A percentile compares a stretch with the other conserved stretches of the same genome.
phyloP scores from a whole-genome alignment of 2,797 vertebrate genomes.

The Pseudocheirus occidentalis region DNA sequence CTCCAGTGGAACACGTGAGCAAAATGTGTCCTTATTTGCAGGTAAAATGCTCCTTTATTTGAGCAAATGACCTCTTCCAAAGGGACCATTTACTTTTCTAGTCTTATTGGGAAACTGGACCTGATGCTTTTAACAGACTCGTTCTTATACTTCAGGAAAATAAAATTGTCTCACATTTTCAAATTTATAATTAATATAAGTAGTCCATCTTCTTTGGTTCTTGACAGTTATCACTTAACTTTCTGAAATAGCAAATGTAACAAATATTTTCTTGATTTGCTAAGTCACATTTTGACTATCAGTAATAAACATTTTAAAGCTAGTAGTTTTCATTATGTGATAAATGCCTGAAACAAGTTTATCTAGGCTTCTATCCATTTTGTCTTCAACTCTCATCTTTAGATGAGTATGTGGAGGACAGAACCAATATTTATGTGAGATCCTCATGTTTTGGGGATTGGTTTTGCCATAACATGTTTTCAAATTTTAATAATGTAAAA shows the following conservation, averaged over 20 bases:
- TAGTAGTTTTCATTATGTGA: slow-evolving; percentile 36
- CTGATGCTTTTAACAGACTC: background rate
- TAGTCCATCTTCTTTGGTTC: background rate
- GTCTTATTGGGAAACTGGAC: background rate
- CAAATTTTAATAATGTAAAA: no score
- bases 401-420: background rate
- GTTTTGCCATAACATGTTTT: no score
- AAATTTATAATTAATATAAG: background rate
- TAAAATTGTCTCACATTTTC: background rate
- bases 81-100: background rate
- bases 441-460: no score
- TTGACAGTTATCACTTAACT: no score
- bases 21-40: background rate
- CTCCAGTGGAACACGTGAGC: background rate
- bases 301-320: background rate
- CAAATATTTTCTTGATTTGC: background rate
- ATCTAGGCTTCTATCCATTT: background rate
- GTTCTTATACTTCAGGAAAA: background rate
- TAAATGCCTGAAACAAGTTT: slow-evolving; percentile 23
- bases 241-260: slow-evolving; percentile 5
- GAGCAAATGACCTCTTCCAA: background rate
- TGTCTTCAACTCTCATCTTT: background rate
- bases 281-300: slow-evolving; percentile 27
- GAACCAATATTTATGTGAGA: slow-evolving; percentile 31
- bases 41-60: background rate